These are phyloP conservation scores for Tenrec ecaudatus DNA, from an alignment of 2,113 vertebrate genomes.

Conservation along the genomic window DNA sequence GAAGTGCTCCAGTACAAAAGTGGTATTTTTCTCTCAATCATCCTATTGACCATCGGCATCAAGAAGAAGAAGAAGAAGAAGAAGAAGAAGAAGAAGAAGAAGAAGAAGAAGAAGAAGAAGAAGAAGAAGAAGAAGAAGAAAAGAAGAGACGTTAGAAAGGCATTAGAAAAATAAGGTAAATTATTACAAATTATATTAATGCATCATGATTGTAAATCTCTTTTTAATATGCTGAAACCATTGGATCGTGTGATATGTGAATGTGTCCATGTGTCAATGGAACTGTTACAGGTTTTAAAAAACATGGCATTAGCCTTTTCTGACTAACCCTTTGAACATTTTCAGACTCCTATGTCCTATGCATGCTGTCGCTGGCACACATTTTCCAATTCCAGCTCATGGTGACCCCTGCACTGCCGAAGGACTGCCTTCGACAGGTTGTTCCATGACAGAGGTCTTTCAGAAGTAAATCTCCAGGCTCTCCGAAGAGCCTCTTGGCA, in stretches of 20 bases:
- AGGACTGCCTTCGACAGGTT: neutral
- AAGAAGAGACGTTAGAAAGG: neutral
- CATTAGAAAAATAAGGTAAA: slow-evolving; percentile 12
- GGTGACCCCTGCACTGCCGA: neutral
- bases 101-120: no score
- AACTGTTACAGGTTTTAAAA: neutral
- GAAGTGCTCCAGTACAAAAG: neutral
- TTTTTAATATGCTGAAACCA: no score
- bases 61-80: neutral
- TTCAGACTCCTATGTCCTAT: neutral
- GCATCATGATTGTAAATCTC: neutral
- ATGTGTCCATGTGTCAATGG: no score
- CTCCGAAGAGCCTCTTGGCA: neutral
- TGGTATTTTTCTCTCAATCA: neutral
- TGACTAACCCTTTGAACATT: neutral
- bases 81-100: no score
- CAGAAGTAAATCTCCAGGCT: neutral
- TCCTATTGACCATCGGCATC: neutral
- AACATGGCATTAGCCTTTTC: neutral
- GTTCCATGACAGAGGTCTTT: neutral
- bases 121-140: no score
- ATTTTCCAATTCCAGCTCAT: neutral
- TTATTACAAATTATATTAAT: slow-evolving; percentile 12
- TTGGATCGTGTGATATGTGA: no score
- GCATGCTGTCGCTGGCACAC: slow-evolving; percentile 13